A percentile compares a stretch with the other conserved stretches of the same genome.
phyloP scores from a whole-genome alignment of 2,888 invertebrate genomes.

The Trachelus tabidus region DNA sequence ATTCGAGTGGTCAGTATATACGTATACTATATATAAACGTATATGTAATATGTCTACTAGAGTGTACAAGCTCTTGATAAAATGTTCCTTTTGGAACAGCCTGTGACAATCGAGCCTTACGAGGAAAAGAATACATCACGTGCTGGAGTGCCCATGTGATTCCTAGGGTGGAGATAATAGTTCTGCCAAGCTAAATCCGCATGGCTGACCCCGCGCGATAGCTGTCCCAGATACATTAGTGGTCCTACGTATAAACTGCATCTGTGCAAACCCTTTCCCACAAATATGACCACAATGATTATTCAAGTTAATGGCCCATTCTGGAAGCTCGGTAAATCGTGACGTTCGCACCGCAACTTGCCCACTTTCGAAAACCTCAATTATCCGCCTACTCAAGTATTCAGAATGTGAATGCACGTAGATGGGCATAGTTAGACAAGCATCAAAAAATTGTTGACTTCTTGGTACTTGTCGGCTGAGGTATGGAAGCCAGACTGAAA shows the following conservation, averaged over 20 bases:
- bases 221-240: background rate
- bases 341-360: constrained; percentile 54
- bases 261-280: background rate
- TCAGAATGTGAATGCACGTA: background rate
- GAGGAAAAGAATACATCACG: background rate
- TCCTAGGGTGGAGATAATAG: background rate
- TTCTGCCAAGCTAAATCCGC: background rate
- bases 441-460: background rate
- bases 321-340: constrained; percentile 46
- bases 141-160: background rate
- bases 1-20: no score
- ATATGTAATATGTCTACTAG: no score
- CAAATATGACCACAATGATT: constrained; percentile 49
- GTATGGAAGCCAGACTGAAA: background rate
- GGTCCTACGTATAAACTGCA: background rate
- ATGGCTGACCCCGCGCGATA: background rate
- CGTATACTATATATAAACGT: no score
- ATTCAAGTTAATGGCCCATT: constrained; percentile 58
- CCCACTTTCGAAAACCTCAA: constrained; percentile 27
- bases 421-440: no score
- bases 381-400: background rate
- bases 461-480: background rate
- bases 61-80: no score
- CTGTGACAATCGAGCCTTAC: no score
- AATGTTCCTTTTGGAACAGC: no score